Evolutionary conservation across 2,888 invertebrate species (phyloP).

Genomic region (Tholera decimalis): DNA sequence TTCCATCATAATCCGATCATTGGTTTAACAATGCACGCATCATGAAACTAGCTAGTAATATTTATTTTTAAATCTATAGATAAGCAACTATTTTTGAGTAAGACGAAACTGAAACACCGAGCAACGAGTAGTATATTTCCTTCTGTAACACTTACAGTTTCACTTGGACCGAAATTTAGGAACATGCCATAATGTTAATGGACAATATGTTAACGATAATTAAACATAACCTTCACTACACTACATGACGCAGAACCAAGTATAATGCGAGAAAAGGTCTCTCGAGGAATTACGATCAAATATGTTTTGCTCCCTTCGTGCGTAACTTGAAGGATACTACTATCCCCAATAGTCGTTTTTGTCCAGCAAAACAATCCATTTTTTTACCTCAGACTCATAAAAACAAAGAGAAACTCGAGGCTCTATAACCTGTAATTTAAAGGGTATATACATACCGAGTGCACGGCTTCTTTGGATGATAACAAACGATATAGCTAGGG

Average conservation of each 20-base stretch:
- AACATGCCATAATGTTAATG: neutral
- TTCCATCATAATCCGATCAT: too few relatives aligned
- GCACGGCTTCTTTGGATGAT: too few relatives aligned
- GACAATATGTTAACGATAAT: neutral
- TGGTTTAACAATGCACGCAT: too few relatives aligned
- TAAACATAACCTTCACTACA: neutral
- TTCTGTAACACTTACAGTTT: neutral
- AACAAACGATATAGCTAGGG: too few relatives aligned
- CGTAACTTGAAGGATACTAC: neutral
- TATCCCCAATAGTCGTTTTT: slow-evolving; percentile 11
- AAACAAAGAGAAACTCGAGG: too few relatives aligned
- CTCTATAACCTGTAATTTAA: too few relatives aligned
- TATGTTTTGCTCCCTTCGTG: slow-evolving; percentile 22
- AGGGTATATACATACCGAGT: too few relatives aligned
- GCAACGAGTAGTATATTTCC: neutral
- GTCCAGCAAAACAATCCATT: slow-evolving; percentile 28
- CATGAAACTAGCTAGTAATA: too few relatives aligned
- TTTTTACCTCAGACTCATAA: slow-evolving; percentile 25
- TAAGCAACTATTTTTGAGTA: too few relatives aligned
- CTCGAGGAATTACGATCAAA: slow-evolving; percentile 1
- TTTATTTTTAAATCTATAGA: too few relatives aligned
- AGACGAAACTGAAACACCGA: neutral
- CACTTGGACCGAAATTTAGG: neutral
- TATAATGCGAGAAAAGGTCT: neutral
- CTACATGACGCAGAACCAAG: neutral